Evolutionary conservation across 2,888 invertebrate species (phyloP), one percentile per base, ranked within the genome.

Genomic region (Bhutanitis thaidina): DNA sequence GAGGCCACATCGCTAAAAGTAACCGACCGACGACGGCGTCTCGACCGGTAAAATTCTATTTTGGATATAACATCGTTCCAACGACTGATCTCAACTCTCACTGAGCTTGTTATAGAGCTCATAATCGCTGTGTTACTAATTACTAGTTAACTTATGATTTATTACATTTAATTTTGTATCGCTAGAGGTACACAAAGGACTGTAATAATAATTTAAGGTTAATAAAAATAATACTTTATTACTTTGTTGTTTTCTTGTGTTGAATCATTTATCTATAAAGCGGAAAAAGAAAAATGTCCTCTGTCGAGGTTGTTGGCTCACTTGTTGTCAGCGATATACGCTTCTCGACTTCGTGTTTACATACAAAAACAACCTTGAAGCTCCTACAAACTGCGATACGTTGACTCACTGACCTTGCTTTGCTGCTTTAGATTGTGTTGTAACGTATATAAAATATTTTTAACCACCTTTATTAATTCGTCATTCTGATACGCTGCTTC

Each of bases 291-390:
- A 20, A 35, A 44, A 43, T 46, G 46, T 46, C 40, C 49, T 36
- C 55, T 65, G 56, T 44, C 58, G 57, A 60, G 59, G 58, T 60
- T 56, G 40, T 53, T 54, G 50, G 40, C 52, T 54, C 45, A 39
- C 39, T 34, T 40, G 27, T 43, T 49, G 15, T 37, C 43, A 25
- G 32, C 38, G 14, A 27, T 27, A 38, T 54, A 57, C 57, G 53
- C 35, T 37, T 43, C 56, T 53, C 55, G 52, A 53, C 46, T 53
- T 52, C 45, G 56, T 87, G 87, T 87, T 88, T 88, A 85, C 73
- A 89, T 76, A 89, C 88, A 89, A 89, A 78, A 77, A 68, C 71
- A 85, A 85, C 88, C 88, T 89, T 89, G 88, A 65, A 52, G 53
- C 59, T 52, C 61, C 61, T 36, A 59, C 14, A 37, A 25, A 37